phyloP scores from a whole-genome alignment of 2,888 invertebrate genomes.

The Phortica okadai region DNA sequence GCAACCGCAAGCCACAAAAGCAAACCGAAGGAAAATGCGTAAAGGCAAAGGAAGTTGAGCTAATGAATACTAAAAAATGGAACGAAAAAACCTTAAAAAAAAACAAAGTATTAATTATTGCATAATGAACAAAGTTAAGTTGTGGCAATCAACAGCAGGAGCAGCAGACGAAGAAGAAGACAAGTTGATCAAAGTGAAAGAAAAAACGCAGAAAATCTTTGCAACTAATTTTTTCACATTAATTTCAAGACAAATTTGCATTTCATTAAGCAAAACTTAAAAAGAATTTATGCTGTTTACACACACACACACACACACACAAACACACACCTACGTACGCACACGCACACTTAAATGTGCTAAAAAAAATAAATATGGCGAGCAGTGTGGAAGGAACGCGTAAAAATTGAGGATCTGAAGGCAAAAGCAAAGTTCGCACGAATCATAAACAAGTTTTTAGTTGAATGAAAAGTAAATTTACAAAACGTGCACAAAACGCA shows the following conservation, averaged over 20 bases:
- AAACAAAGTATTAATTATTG: slow-evolving; percentile 35
- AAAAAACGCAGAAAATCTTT: slow-evolving; percentile 16
- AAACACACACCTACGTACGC: not conserved
- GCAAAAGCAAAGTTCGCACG: slow-evolving; percentile 36
- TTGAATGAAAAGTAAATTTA: slow-evolving; percentile 61
- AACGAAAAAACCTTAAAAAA: slow-evolving; percentile 13
- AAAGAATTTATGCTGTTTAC: slow-evolving; percentile 46
- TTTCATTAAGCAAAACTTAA: slow-evolving; percentile 57
- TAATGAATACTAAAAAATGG: not conserved
- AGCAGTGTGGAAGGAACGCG: slow-evolving; percentile 1
- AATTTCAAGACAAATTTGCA: slow-evolving; percentile 60
- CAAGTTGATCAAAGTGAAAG: not conserved
- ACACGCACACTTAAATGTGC: too few relatives aligned
- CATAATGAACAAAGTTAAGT: slow-evolving; percentile 27
- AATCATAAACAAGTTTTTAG: slow-evolving; percentile 44
- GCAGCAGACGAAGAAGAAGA: slow-evolving; percentile 14
- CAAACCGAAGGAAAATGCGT: not conserved
- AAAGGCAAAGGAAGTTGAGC: not conserved
- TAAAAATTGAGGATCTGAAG: not conserved
- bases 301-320: slow-evolving; percentile 1
- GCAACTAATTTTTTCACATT: slow-evolving; percentile 49
- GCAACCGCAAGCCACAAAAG: not conserved
- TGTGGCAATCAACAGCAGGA: not conserved
- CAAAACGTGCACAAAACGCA: slow-evolving; percentile 55
- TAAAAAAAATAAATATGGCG: not conserved